Base-by-base conservation (phyloP, 2,888 invertebrate species). In the Eupithecia dodoneata region DNA sequence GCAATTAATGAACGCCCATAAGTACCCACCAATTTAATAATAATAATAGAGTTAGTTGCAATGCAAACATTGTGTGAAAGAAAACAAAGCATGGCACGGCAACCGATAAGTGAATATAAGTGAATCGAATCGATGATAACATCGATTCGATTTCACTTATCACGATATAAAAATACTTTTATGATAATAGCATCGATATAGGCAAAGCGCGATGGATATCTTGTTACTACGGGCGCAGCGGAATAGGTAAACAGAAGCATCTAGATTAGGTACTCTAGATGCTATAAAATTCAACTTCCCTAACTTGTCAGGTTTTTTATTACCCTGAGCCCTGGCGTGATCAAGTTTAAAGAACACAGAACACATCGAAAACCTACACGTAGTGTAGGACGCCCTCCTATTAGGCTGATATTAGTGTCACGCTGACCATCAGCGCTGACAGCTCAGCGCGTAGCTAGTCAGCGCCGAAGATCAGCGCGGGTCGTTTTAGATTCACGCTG, bases 141-240 rank as follows among this genome's bases (percentile, higher is more conserved):
- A 69, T 69, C 67, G 45, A 69, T 69, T 69, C 67, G n/a, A 69
- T 69, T 69, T 69, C 44, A 69, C 67, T 69, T 69, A 69, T 81
- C 80, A 81, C 81, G 74, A 79, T 79, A 75, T 81, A 80, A 79
- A 75, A 81, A 69, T 45, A 69, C 10, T 69, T 69, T 69, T 69
- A 69, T 44, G 67, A 69, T 69, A 69, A 69, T 69, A 45, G 67
- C n/a, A 4, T 44, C 67, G 67, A 69, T 69, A 30, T 63, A 45
- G 67, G 67, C 44, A 15, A 15, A 18, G 42, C 13, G 9, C 44
- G 9, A 69, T 69, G 30, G 63, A 30, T 41, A 69, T 3, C 45
- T 69, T 69, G 67, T 69, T 69, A 45, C 67, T 69, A 69, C 55
- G 41, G 30, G 45, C 15, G 41, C 4, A 44, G 30, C n/a, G 42